phyloP scores from a whole-genome alignment of 2,888 invertebrate genomes.

The Adelphocoris suturalis region DNA sequence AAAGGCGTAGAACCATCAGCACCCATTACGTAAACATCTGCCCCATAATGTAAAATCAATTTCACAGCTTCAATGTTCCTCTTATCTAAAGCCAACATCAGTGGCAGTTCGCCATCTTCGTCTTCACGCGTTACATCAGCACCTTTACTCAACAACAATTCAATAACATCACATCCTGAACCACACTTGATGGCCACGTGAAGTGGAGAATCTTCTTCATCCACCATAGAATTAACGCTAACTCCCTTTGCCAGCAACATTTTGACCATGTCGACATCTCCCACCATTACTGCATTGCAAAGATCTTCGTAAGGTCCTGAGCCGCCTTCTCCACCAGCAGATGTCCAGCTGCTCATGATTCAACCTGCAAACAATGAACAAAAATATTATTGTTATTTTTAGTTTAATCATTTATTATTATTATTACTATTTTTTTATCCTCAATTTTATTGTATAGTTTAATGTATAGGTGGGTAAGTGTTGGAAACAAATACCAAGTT shows the following conservation, averaged over 20 bases:
- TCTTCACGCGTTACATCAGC: conserved; percentile 47
- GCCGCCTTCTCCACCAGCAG: background rate
- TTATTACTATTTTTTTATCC: no score
- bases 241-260: conserved; percentile 60
- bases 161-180: conserved; percentile 34
- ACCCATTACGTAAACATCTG: conserved; percentile 37
- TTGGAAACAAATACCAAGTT: no score
- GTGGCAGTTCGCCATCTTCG: conserved; percentile 51
- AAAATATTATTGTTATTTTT: no score
- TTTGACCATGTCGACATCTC: conserved; percentile 55
- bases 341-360: background rate
- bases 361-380: background rate
- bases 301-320: conserved; percentile 54
- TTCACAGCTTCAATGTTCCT: conserved; percentile 39
- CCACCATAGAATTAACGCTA: conserved; percentile 36
- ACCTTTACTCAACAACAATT: conserved; percentile 37
- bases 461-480: no score
- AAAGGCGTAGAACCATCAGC: conserved; percentile 48
- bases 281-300: conserved; percentile 15
- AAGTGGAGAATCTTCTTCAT: conserved; percentile 48
- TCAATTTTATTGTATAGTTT: no score
- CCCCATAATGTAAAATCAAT: conserved; percentile 40
- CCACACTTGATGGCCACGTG: conserved; percentile 44
- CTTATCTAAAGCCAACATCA: conserved; percentile 55
- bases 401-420: no score